A percentile compares a stretch with the other conserved stretches of the same genome.
These are phyloP conservation scores for Zenarchopterus dispar DNA, from an alignment of 2,797 vertebrate genomes.

Conservation along the genomic window DNA sequence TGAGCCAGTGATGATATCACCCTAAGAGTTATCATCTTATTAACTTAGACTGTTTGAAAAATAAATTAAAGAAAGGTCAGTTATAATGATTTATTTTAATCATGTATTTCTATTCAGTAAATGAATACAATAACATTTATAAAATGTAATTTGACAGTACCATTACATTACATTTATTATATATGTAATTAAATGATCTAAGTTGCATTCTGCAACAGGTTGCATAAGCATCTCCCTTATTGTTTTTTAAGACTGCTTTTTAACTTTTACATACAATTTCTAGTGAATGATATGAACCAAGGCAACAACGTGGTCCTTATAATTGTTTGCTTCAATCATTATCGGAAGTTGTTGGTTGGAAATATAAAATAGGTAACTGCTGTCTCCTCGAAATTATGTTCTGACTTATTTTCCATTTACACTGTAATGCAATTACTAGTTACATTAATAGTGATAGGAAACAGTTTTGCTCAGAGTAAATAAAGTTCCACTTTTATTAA, in stretches of 20 bases:
- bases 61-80: too few species aligned
- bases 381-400: not conserved
- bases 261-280: too few species aligned
- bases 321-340: too few species aligned
- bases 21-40: not conserved
- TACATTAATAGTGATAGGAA: not conserved
- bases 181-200: too few species aligned
- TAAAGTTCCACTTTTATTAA: not conserved
- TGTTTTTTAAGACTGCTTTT: too few species aligned
- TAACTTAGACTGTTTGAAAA: not conserved
- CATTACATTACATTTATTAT: too few species aligned
- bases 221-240: too few species aligned
- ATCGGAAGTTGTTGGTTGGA: too few species aligned
- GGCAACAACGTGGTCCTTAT: too few species aligned
- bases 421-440: not conserved
- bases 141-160: not conserved
- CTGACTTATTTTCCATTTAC: constrained; percentile 6
- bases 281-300: too few species aligned
- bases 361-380: not conserved
- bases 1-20: too few species aligned
- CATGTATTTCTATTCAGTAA: not conserved
- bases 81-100: not conserved
- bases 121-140: not conserved
- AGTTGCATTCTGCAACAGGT: too few species aligned
- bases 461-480: constrained; percentile 4